Conservation (phyloP, 2,888 invertebrate genomes). For the Cephus spinipes region DNA sequence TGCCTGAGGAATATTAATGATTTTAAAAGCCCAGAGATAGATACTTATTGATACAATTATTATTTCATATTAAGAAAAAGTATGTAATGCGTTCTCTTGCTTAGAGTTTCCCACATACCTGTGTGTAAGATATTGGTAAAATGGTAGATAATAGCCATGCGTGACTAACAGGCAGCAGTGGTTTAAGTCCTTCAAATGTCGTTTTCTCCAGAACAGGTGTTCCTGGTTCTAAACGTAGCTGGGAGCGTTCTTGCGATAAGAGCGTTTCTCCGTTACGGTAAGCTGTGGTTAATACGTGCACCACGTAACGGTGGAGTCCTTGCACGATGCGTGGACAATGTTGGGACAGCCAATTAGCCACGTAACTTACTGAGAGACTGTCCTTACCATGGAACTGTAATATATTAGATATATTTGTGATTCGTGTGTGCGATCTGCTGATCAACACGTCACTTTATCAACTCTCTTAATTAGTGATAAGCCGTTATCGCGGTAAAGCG, state of each 20-base stretch:
- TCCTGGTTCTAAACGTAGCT: conserved; percentile 74
- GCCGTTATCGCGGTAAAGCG: neutral
- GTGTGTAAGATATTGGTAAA: conserved; percentile 69
- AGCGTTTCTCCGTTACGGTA: conserved; percentile 66
- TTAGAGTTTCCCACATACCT: conserved; percentile 50
- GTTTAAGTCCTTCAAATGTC: conserved; percentile 49
- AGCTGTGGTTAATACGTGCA: conserved; percentile 72
- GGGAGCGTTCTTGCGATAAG: conserved; percentile 55
- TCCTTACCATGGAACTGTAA: conserved; percentile 81
- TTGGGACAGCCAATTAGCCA: conserved; percentile 84
- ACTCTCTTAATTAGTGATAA: neutral
- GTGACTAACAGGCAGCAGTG: conserved; percentile 73
- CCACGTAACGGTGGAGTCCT: conserved; percentile 79
- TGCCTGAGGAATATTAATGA: conserved; percentile 25
- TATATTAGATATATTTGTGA: conserved; percentile 6
- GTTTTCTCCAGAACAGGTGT: conserved; percentile 77
- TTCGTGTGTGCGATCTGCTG: neutral
- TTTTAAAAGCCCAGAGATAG: neutral
- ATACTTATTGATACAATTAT: neutral
- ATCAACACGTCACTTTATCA: neutral
- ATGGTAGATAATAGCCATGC: conserved; percentile 80
- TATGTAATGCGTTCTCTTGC: neutral
- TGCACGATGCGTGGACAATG: conserved; percentile 82
- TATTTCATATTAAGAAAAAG: neutral
- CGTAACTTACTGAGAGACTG: conserved; percentile 79